Percentiles rank a stretch among this genome's conserved stretches.
Evolutionary conservation across 2,113 vertebrate species (phyloP).

Genomic region (Empidonax alnorum): DNA sequence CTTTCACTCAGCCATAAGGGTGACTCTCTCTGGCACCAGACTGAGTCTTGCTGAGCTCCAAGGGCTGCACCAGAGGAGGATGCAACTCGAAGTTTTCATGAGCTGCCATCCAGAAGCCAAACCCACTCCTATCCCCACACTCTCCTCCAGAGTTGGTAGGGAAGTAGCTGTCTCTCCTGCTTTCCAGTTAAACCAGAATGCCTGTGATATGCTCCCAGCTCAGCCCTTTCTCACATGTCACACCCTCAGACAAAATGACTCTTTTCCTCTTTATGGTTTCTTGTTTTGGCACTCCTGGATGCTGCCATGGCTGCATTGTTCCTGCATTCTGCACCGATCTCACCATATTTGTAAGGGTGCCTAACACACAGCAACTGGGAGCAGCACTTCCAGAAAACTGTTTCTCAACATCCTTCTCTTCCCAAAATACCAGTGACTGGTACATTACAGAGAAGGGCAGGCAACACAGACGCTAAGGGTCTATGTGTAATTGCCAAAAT

Average conservation of each 20-base stretch:
- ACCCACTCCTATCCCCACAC: background rate
- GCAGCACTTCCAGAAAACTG: background rate
- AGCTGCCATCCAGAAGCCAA: background rate
- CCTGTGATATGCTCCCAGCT: background rate
- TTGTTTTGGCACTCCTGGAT: background rate
- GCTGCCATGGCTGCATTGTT: background rate
- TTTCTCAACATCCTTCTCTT: background rate
- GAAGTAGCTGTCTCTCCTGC: background rate
- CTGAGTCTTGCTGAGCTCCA: background rate
- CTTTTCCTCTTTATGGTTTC: background rate
- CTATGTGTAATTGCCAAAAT: background rate
- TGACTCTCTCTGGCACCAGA: background rate
- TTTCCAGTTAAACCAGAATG: background rate
- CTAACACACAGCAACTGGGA: background rate
- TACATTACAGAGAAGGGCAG: background rate
- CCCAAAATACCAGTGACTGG: background rate
- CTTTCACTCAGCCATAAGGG: background rate
- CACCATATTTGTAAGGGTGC: background rate
- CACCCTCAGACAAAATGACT: background rate
- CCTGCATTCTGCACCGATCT: background rate
- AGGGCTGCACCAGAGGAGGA: background rate
- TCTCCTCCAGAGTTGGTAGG: fast-evolving
- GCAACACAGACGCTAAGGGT: background rate
- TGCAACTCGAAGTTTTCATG: background rate
- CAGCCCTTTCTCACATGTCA: background rate